These are phyloP conservation scores for Aythya baeri DNA, from an alignment of 2,113 vertebrate genomes.

Conservation along the genomic window DNA sequence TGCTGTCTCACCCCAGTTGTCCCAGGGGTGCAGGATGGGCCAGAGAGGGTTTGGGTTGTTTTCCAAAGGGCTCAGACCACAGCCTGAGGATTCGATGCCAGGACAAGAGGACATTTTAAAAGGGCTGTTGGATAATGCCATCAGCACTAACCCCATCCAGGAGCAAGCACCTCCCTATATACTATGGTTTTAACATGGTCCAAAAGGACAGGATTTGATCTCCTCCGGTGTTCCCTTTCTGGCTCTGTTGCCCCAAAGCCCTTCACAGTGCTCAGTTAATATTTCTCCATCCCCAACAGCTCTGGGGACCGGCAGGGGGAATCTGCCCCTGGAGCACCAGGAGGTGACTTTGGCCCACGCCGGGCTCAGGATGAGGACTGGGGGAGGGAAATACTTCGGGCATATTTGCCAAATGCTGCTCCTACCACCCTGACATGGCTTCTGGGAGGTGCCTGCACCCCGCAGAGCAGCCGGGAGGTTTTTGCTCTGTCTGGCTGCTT, in stretches of 20 bases:
- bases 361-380: not conserved
- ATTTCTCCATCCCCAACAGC: not conserved
- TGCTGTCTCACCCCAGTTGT: not conserved
- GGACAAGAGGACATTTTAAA: not conserved
- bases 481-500: rapidly evolving
- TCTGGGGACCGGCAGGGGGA: not conserved
- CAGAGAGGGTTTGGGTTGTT: not conserved
- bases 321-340: not conserved
- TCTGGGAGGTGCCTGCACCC: not conserved
- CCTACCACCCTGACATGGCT: not conserved
- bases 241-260: not conserved
- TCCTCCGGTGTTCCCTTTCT: not conserved
- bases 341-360: not conserved
- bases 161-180: not conserved
- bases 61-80: not conserved
- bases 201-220: not conserved
- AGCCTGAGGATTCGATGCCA: not conserved
- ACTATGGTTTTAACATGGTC: not conserved
- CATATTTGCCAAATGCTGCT: not conserved
- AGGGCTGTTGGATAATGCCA: not conserved
- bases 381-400: not conserved
- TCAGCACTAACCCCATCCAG: not conserved
- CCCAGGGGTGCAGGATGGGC: not conserved
- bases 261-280: not conserved
- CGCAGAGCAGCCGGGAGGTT: not conserved